Evolutionary conservation across 2,888 invertebrate genomes (phyloP).

Genomic region (Dolomedes plantarius): DNA sequence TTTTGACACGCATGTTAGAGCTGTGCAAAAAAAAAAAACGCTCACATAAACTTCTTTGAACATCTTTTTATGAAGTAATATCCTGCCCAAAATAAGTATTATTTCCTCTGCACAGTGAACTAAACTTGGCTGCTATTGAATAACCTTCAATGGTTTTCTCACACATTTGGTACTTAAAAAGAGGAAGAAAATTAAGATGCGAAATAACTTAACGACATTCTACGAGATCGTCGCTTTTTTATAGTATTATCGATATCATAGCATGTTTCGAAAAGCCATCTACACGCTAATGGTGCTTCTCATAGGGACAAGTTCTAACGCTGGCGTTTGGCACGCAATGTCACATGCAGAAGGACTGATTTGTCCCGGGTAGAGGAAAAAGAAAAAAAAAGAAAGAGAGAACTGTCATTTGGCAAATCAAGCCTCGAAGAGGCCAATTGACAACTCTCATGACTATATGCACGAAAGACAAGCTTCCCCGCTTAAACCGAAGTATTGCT

Average conservation of each 20-base stretch:
- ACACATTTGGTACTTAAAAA: neutral
- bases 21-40: too few relatives aligned
- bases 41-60: too few relatives aligned
- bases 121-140: too few relatives aligned
- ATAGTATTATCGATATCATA: neutral
- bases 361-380: neutral
- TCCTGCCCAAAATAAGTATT: too few relatives aligned
- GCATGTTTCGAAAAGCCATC: neutral
- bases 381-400: neutral
- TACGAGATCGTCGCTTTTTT: too few relatives aligned
- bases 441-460: constrained; percentile 13
- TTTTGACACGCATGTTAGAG: too few relatives aligned
- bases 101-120: too few relatives aligned
- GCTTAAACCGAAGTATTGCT: neutral
- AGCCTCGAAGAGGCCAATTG: constrained; percentile 13
- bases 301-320: neutral
- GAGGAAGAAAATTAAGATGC: neutral
- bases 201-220: neutral
- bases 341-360: neutral
- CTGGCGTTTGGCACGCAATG: neutral
- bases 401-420: constrained; percentile 41
- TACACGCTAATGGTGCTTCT: neutral
- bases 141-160: neutral
- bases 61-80: too few relatives aligned
- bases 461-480: neutral